Evolutionary conservation across 2,113 vertebrate genomes (phyloP).

Genomic region (Heterocephalus glaber): DNA sequence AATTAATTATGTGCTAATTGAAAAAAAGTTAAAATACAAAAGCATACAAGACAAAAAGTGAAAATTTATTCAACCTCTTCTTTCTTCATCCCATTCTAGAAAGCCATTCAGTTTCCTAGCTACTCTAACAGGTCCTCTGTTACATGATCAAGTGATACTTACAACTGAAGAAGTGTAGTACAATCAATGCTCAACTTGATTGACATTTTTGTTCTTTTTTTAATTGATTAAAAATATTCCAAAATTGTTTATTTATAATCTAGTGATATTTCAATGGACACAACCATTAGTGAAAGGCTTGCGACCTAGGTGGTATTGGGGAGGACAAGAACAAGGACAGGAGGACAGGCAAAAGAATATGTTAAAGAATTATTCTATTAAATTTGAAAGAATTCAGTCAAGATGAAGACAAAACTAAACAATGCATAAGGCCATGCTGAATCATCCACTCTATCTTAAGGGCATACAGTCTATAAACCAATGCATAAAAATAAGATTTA

Average conservation of each 20-base stretch:
- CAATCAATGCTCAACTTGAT: not conserved
- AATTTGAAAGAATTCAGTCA: not conserved
- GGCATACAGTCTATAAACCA: not conserved
- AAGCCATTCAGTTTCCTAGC: not conserved
- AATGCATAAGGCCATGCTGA: not conserved
- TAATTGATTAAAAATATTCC: slow-evolving; percentile 12
- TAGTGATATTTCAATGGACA: not conserved
- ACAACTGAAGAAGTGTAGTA: not conserved
- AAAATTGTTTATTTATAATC: not conserved
- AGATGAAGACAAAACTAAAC: slow-evolving; percentile 5
- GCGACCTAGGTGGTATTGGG: not conserved
- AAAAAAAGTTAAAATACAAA: not conserved
- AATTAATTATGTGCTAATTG: not conserved
- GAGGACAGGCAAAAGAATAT: not conserved
- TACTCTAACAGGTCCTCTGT: not conserved
- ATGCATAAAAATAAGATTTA: not conserved
- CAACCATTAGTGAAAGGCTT: not conserved
- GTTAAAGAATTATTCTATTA: not conserved
- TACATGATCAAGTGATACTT: not conserved
- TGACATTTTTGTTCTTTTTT: not conserved
- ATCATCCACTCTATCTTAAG: not conserved
- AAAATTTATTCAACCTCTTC: not conserved
- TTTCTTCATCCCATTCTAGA: not conserved
- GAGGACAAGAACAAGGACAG: not conserved
- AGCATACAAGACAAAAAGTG: not conserved